Percentiles rank a stretch among this genome's conserved stretches.
phyloP scores from a whole-genome alignment of 2,113 vertebrate genomes.

The Calcarius ornatus region DNA sequence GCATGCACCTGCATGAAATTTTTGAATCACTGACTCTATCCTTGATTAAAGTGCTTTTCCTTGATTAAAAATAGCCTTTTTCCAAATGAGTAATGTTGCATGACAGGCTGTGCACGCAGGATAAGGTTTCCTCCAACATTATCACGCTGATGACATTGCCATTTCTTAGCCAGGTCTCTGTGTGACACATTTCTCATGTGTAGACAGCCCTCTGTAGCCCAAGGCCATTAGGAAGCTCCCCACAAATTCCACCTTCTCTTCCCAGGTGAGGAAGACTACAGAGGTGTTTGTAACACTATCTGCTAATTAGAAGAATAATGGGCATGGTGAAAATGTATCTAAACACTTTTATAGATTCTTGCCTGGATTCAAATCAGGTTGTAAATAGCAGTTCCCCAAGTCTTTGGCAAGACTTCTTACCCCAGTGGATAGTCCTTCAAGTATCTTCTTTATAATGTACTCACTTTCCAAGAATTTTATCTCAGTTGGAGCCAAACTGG shows the following conservation, averaged over 20 bases:
- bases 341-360: background rate
- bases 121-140: background rate
- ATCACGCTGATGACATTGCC: background rate
- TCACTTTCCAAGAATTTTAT: conserved; percentile 40
- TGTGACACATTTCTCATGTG: background rate
- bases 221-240: background rate
- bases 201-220: background rate
- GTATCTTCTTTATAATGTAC: background rate
- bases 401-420: conserved; percentile 22
- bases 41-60: conserved; percentile 63
- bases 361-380: background rate
- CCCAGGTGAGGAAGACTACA: background rate
- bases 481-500: conserved; percentile 25
- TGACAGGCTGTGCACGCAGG: background rate
- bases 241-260: background rate
- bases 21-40: conserved; percentile 47
- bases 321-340: background rate
- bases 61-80: conserved; percentile 58
- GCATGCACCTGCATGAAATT: conserved; percentile 47
- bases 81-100: conserved; percentile 13
- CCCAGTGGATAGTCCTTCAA: conserved; percentile 12
- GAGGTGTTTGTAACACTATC: background rate
- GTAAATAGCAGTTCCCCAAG: background rate
- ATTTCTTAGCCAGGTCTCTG: background rate
- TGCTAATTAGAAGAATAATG: background rate